A percentile compares a stretch with the other conserved stretches of the same genome.
Evolutionary conservation across 2,888 invertebrate genomes (phyloP).

Genomic region (Tricholauxania praeusta): DNA sequence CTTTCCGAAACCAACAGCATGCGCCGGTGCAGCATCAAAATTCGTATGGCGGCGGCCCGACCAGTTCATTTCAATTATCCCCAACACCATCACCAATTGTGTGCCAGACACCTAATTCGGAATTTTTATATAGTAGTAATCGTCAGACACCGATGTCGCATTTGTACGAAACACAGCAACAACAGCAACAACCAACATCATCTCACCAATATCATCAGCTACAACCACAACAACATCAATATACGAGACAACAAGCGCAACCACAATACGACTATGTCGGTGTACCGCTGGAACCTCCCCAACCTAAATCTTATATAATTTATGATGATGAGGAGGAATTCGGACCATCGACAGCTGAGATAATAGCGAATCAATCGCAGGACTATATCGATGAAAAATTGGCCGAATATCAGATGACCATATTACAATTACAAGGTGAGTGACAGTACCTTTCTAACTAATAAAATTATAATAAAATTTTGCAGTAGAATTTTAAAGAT

Average conservation of each 20-base stretch:
- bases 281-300: slow-evolving; percentile 81
- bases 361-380: slow-evolving; percentile 93
- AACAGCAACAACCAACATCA: slow-evolving; percentile 62
- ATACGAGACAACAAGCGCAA: slow-evolving; percentile 60
- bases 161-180: slow-evolving; percentile 61
- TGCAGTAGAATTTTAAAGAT: too few species aligned
- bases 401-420: slow-evolving; percentile 93
- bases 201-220: slow-evolving; percentile 64
- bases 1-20: slow-evolving; percentile 67
- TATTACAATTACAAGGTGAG: slow-evolving; percentile 89
- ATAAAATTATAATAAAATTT: background rate
- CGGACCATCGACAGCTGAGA: slow-evolving; percentile 90
- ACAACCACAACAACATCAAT: slow-evolving; percentile 56
- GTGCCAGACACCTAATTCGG: slow-evolving; percentile 73
- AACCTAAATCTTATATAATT: slow-evolving; percentile 73
- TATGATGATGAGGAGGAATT: slow-evolving; percentile 79
- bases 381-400: slow-evolving; percentile 95
- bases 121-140: slow-evolving; percentile 73
- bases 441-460: slow-evolving; percentile 34
- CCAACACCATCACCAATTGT: slow-evolving; percentile 73
- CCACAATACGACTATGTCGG: slow-evolving; percentile 71
- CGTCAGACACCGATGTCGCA: slow-evolving; percentile 69
- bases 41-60: slow-evolving; percentile 57
- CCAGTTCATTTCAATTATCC: slow-evolving; percentile 68
- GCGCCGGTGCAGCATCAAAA: slow-evolving; percentile 66